phyloP scores from a whole-genome alignment of 1,140 invertebrate genomes.

The Hyposmocoma kahamanoa region DNA sequence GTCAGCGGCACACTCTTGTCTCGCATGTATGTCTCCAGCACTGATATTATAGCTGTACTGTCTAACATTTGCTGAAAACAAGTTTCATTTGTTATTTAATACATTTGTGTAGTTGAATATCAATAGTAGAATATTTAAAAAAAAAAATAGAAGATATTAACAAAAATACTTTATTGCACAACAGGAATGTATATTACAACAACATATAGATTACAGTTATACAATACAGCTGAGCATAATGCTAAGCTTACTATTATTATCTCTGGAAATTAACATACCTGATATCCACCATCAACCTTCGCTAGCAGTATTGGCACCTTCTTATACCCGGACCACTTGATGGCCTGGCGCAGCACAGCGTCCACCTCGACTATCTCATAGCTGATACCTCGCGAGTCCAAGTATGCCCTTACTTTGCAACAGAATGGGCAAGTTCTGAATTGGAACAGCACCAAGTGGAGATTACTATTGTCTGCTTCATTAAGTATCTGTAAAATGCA shows the following conservation, averaged over 20 bases:
- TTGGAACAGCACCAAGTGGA: conserved; percentile 94
- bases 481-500: conserved; percentile 72
- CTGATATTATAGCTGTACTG: conserved; percentile 94
- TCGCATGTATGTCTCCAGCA: conserved; percentile 85
- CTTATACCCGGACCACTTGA: conserved; percentile 95
- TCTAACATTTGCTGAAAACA: conserved; percentile 89
- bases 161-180: too few species aligned
- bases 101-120: neutral
- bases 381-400: conserved; percentile 95
- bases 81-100: neutral
- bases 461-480: conserved; percentile 80
- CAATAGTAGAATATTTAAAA: too few species aligned
- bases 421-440: conserved; percentile 99
- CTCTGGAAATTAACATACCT: conserved; percentile 75
- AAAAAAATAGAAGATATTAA: too few species aligned
- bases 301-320: conserved; percentile 97
- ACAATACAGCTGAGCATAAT: neutral
- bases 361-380: conserved; percentile 98
- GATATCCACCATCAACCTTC: conserved; percentile 81
- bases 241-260: too few species aligned
- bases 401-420: conserved; percentile 95
- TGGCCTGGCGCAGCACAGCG: conserved; percentile 91
- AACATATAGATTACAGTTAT: neutral
- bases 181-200: too few species aligned
- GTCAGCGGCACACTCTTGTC: conserved; percentile 78